phyloP scores from a whole-genome alignment of 2,797 vertebrate species.

The Manis javanica region DNA sequence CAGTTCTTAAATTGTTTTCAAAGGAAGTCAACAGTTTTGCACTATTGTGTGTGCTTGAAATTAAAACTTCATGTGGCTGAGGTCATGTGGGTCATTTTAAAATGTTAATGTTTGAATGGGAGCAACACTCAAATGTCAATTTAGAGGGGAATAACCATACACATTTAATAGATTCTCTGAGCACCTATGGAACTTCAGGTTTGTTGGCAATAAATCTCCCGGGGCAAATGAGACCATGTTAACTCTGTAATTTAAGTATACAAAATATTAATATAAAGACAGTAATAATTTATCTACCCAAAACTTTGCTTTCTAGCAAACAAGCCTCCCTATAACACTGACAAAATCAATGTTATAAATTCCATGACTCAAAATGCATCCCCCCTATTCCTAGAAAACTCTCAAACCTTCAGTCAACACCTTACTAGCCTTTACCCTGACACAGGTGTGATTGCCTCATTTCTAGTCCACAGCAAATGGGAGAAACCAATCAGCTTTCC shows the following conservation, averaged over 20 bases:
- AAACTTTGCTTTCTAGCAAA: slow-evolving; percentile 7
- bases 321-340: background rate
- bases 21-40: background rate
- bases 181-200: background rate
- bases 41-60: background rate
- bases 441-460: background rate
- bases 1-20: background rate
- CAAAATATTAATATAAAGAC: background rate
- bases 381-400: background rate
- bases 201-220: background rate
- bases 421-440: background rate
- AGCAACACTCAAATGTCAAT: background rate
- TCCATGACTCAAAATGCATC: background rate
- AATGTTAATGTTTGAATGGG: background rate
- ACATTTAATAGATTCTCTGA: background rate
- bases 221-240: background rate
- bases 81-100: background rate
- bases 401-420: background rate
- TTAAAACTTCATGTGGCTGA: slow-evolving; percentile 37
- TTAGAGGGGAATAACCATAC: background rate
- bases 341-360: background rate
- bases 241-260: background rate
- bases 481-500: background rate
- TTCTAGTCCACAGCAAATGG: background rate
- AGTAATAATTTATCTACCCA: background rate